Evolutionary conservation across 2,797 vertebrate species (phyloP).

Genomic region (Characodon lateralis): DNA sequence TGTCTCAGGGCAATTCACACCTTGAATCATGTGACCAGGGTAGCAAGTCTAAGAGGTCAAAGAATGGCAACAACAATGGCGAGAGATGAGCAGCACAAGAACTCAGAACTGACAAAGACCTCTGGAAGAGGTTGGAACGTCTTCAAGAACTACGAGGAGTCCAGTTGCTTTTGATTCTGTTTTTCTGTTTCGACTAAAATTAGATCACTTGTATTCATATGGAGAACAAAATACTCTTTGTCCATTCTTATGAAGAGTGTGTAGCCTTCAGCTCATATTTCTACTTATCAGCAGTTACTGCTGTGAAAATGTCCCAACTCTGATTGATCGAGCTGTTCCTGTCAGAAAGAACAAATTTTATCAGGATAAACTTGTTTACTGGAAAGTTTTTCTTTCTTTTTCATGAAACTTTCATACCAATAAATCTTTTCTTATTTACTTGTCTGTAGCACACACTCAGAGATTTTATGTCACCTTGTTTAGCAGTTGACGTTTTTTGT

Average conservation of each 20-base stretch:
- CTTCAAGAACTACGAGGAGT: too few species aligned
- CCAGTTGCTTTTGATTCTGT: too few species aligned
- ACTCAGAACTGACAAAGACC: too few species aligned
- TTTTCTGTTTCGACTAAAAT: too few species aligned
- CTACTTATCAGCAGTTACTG: slow-evolving; percentile 7
- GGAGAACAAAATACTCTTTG: not conserved
- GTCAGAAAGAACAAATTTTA: not conserved
- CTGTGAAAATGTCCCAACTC: not conserved
- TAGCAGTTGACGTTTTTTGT: slow-evolving; percentile 13
- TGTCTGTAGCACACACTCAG: not conserved
- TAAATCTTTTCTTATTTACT: slow-evolving; percentile 2
- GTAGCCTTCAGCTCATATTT: not conserved
- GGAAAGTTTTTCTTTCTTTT: not conserved
- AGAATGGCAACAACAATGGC: too few species aligned
- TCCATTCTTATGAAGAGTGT: not conserved
- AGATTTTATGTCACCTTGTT: slow-evolving; percentile 22
- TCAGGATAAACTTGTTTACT: slow-evolving; percentile 7
- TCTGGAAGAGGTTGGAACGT: too few species aligned
- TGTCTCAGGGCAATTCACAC: too few species aligned
- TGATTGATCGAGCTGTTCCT: slow-evolving; percentile 10
- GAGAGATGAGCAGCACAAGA: too few species aligned
- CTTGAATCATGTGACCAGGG: too few species aligned
- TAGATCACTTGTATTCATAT: not conserved
- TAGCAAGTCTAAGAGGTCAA: too few species aligned
- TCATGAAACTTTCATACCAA: not conserved